A percentile compares a stretch with the other conserved stretches of the same genome.
Evolutionary conservation across 1,140 invertebrate genomes (phyloP).

Genomic region (Zelostemma sp.): DNA sequence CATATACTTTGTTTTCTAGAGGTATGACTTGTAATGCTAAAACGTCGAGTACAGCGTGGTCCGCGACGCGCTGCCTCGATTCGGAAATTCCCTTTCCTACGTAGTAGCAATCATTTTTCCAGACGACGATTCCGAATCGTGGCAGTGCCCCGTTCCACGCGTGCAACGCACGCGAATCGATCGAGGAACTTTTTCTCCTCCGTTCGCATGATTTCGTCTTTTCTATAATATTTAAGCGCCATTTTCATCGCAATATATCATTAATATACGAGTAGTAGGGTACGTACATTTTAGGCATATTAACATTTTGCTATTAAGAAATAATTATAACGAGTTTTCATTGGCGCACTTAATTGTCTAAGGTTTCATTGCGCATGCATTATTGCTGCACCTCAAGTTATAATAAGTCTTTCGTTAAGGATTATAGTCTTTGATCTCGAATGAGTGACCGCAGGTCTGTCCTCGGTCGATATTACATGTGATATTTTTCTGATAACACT

Average conservation of each 20-base stretch:
- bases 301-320: slow-evolving; percentile 28
- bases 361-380: slow-evolving; percentile 4
- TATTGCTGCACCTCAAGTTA: slow-evolving; percentile 5
- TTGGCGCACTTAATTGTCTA: slow-evolving; percentile 5
- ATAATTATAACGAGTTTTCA: not conserved
- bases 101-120: too few species aligned
- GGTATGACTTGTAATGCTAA: slow-evolving; percentile 38
- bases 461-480: slow-evolving; percentile 28
- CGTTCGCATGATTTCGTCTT: slow-evolving; percentile 33
- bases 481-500: slow-evolving; percentile 40
- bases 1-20: too few species aligned
- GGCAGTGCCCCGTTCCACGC: too few species aligned
- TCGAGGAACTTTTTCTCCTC: slow-evolving; percentile 38
- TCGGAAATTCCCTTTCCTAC: slow-evolving; percentile 21
- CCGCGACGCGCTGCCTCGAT: slow-evolving; percentile 39
- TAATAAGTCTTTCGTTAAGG: slow-evolving; percentile 16
- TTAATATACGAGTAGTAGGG: slow-evolving; percentile 39
- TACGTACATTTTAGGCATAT: slow-evolving; percentile 34
- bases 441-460: slow-evolving; percentile 11
- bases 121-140: too few species aligned
- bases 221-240: slow-evolving; percentile 41
- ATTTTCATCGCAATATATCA: slow-evolving; percentile 41
- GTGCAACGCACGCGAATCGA: slow-evolving; percentile 32
- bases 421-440: slow-evolving; percentile 31
- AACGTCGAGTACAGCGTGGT: slow-evolving; percentile 20